Conservation (phyloP, 2,888 invertebrate species). For the Hirtodrosophila confusa region DNA sequence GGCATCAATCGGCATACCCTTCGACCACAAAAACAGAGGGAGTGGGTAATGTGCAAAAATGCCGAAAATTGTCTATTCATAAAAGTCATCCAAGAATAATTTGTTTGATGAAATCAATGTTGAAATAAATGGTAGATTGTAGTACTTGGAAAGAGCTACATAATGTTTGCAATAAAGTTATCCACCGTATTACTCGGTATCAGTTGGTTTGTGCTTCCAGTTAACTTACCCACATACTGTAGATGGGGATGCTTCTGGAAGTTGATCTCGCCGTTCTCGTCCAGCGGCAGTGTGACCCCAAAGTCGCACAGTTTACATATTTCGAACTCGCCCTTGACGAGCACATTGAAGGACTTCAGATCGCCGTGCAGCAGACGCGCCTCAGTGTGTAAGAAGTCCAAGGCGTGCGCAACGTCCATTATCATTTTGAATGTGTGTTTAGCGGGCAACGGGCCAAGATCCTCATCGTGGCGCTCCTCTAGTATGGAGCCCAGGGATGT, state of each 20-base stretch:
- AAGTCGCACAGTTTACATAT: conserved; percentile 93
- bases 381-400: conserved; percentile 91
- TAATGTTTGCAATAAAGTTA: too few species aligned
- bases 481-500: conserved; percentile 90
- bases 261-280: conserved; percentile 87
- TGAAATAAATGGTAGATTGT: too few species aligned
- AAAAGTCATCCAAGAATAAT: too few species aligned
- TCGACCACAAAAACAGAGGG: too few species aligned
- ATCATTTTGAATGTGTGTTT: conserved; percentile 88
- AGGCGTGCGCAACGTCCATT: conserved; percentile 88
- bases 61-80: too few species aligned
- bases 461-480: conserved; percentile 87
- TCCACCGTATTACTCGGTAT: too few species aligned
- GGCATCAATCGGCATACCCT: too few species aligned
- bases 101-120: too few species aligned
- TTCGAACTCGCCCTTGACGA: conserved; percentile 90
- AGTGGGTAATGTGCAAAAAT: too few species aligned
- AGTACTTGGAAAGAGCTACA: too few species aligned
- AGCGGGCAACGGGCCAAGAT: conserved; percentile 87
- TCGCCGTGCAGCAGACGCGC: conserved; percentile 91
- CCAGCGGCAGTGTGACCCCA: conserved; percentile 90
- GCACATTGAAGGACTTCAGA: conserved; percentile 92
- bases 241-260: conserved; percentile 85
- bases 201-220: too few species aligned
- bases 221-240: conserved; percentile 86